These are phyloP conservation scores for Sphaeramia orbicularis DNA, from an alignment of 2,797 vertebrate species.

Conservation along the genomic window DNA sequence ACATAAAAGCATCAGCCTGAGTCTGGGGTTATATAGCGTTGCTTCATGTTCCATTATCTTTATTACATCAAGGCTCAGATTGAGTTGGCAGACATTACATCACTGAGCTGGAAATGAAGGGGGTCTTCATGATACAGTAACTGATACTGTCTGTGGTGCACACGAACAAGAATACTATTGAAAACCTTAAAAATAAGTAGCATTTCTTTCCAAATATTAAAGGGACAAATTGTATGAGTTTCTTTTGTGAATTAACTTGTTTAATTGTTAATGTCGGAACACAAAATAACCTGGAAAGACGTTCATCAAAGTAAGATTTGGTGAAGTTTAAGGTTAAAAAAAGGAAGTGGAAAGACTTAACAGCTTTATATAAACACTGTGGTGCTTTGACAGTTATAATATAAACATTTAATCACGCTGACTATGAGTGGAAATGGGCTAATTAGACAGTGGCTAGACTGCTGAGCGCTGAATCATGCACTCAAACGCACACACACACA, in stretches of 20 bases:
- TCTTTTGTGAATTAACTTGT: no score
- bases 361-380: conserved; percentile 31
- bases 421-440: conserved; percentile 43
- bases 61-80: background rate
- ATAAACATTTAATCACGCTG: conserved; percentile 49
- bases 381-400: conserved; percentile 44
- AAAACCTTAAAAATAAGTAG: no score
- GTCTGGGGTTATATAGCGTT: background rate
- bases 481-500: background rate
- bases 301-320: conserved; percentile 17
- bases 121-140: background rate
- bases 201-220: no score
- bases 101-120: background rate
- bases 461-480: conserved; percentile 33
- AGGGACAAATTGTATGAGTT: no score
- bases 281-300: background rate
- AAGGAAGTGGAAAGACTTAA: background rate
- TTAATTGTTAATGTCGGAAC: no score
- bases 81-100: background rate
- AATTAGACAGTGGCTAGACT: conserved; percentile 39
- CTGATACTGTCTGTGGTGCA: background rate
- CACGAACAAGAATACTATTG: background rate
- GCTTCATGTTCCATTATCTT: background rate
- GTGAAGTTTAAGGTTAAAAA: conserved; percentile 17
- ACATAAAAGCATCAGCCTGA: background rate